Base-by-base conservation (phyloP, 2,888 invertebrate species). In the Phyto melanocephala region DNA sequence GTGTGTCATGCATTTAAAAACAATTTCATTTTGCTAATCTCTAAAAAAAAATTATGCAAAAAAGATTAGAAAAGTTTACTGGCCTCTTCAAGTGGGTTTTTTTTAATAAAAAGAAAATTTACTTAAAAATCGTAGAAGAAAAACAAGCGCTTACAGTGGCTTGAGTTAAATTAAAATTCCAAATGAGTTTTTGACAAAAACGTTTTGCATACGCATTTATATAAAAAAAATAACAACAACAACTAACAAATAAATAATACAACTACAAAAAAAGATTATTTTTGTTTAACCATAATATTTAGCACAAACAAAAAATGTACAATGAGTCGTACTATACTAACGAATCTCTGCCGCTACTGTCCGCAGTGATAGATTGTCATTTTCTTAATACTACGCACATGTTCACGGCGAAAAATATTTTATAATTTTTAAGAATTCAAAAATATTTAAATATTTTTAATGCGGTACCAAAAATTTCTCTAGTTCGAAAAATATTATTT, bases 161-260 rank as follows among this genome's bases (percentile, higher is more conserved):
- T 60, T 74, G 50, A 65, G 58, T 62, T 52, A 50, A 81, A 82
- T 82, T 82, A 79, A 79, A 79, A 82, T 82, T 82, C 82, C 79
- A 82, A 82, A 79, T 82, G 79, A 75, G 82, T 82, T 82, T 82
- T 82, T 82, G 82, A 79, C 82, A 79, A 82, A 81, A 82, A 75
- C 74, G 52, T 22, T 79, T 63, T 70, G 68, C 37, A 45, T 45
- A 76, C 62, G 40, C 65, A 67, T 15, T 58, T 22, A 76, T 10
- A 63, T 20, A n/a, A 56, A 62, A 65, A 50, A 40, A 10, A 67
- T 1, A 17, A 33, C 33, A 60, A 28, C 3, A 68, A 54, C 40
- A 76, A 65, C 15, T 10, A 60, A 58, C 42, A 56, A 71, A 78
- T 52, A 71, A 65, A 54, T 45, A 62, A 63, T 20, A 47, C 52